Conservation (phyloP, 2,113 vertebrate genomes). For the Hippolais icterina region DNA sequence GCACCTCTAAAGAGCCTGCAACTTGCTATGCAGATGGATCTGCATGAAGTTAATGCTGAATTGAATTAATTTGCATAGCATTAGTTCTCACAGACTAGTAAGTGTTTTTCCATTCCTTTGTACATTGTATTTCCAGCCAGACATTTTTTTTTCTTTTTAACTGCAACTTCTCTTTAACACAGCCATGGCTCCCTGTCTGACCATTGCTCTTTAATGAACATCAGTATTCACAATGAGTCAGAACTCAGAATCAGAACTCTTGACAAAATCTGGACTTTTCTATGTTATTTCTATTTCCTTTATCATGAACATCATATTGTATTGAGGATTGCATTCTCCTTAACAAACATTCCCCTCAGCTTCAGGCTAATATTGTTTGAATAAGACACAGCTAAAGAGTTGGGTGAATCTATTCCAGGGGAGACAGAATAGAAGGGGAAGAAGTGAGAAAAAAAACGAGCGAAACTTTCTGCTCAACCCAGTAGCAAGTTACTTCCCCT, state of each 20-base stretch:
- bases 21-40: conserved; percentile 63
- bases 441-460: conserved; percentile 31
- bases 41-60: conserved; percentile 66
- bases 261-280: neutral
- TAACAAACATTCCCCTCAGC: neutral
- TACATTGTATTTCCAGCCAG: conserved; percentile 52
- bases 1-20: conserved; percentile 53
- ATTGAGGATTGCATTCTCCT: neutral
- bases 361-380: neutral
- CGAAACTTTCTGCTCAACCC: neutral
- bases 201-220: neutral
- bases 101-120: conserved; percentile 64
- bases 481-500: neutral
- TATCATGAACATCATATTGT: neutral
- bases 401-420: neutral
- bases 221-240: neutral
- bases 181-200: neutral
- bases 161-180: neutral
- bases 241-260: neutral
- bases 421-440: neutral
- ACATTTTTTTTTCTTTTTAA: neutral
- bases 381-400: neutral
- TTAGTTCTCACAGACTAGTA: conserved; percentile 65
- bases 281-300: neutral
- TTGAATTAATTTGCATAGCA: conserved; percentile 68